Evolutionary conservation across 2,888 invertebrate species (phyloP).

Genomic region (Drosophila monieri): DNA sequence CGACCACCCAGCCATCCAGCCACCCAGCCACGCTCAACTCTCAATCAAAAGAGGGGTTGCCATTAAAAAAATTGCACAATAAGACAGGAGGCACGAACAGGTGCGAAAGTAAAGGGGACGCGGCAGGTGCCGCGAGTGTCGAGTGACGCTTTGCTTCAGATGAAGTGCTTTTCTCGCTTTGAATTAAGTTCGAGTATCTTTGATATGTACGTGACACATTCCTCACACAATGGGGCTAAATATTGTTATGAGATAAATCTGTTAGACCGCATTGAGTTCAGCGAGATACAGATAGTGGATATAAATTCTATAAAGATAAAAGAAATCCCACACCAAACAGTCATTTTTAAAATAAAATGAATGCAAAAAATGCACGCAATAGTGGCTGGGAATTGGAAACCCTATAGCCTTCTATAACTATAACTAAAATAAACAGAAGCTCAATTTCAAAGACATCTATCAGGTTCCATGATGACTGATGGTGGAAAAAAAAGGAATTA

Average conservation of each 20-base stretch:
- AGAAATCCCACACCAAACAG: background rate
- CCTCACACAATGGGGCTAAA: conserved; percentile 13
- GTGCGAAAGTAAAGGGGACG: background rate
- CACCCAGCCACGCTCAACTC: conserved; percentile 22
- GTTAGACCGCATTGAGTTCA: background rate
- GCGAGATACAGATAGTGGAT: background rate
- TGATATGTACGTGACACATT: conserved; percentile 52
- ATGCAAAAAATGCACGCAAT: no score
- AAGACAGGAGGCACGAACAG: conserved; percentile 25
- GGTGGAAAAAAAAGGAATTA: background rate
- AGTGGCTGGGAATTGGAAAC: background rate
- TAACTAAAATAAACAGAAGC: background rate
- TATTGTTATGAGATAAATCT: background rate
- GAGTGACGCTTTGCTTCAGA: conserved; percentile 51
- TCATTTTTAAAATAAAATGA: no score
- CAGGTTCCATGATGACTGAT: conserved; percentile 4
- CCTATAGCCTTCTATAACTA: background rate
- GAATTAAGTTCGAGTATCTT: conserved; percentile 67
- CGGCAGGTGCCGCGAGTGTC: conserved; percentile 26
- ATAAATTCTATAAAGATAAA: background rate
- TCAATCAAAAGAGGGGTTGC: conserved; percentile 38
- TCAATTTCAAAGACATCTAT: background rate
- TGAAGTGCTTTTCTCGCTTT: conserved; percentile 62
- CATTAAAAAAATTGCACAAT: conserved; percentile 61
- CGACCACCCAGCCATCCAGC: conserved; percentile 13